Evolutionary conservation across 2,113 vertebrate genomes (phyloP).

Genomic region (Pseudorasbora parva): DNA sequence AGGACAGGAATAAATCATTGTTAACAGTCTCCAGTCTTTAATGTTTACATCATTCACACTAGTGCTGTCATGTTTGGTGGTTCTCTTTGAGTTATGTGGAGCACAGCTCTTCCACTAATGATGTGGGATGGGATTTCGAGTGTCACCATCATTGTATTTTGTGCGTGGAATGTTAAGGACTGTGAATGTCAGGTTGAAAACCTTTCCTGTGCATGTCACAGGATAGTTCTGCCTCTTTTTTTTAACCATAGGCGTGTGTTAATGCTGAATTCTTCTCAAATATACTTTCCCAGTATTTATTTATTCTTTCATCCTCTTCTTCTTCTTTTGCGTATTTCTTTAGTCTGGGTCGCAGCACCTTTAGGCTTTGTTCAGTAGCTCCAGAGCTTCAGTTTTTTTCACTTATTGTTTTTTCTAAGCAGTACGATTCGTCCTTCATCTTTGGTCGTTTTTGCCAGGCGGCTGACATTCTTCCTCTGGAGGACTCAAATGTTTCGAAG

Average conservation of each 20-base stretch:
- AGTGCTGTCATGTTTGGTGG: background rate
- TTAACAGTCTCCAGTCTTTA: background rate
- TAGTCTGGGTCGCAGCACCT: background rate
- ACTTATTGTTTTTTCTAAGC: background rate
- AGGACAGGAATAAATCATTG: background rate
- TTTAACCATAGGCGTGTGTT: no score
- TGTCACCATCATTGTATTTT: background rate
- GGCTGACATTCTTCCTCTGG: constrained; percentile 3
- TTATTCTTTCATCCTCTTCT: background rate
- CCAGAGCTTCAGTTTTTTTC: background rate
- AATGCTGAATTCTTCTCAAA: background rate
- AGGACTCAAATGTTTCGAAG: background rate
- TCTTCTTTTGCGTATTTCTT: background rate
- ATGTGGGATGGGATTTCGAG: background rate
- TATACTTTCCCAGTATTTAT: background rate
- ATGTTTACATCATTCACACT: background rate
- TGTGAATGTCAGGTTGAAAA: background rate
- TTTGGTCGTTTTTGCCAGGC: background rate
- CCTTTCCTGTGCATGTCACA: background rate
- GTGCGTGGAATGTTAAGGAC: background rate
- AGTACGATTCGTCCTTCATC: constrained; percentile 2
- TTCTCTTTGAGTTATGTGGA: background rate
- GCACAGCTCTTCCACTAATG: background rate
- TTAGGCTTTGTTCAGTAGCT: background rate
- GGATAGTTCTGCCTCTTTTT: background rate